These are phyloP conservation scores for Agrotis clavis DNA, from an alignment of 2,888 invertebrate genomes.

Conservation along the genomic window DNA sequence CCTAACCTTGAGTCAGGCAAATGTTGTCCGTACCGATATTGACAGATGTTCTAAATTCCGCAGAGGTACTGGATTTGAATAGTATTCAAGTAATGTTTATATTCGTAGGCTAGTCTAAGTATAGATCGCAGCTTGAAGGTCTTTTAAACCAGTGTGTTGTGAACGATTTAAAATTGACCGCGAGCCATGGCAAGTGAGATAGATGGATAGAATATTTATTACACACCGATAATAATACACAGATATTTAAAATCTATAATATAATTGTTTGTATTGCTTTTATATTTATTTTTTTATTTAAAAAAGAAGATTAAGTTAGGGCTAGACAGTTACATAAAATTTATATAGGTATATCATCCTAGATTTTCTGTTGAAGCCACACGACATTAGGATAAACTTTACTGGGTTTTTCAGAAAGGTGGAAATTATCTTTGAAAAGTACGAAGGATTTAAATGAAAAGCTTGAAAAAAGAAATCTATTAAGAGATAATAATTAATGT, in stretches of 20 bases:
- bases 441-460: neutral
- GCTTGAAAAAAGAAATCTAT: neutral
- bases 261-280: too few species aligned
- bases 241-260: too few species aligned
- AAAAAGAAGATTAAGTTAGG: too few species aligned
- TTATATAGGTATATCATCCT: neutral
- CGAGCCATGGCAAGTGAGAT: neutral
- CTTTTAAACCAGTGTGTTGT: constrained; percentile 18
- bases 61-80: constrained; percentile 29
- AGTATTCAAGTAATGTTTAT: constrained; percentile 21
- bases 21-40: constrained; percentile 12
- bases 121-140: constrained; percentile 29
- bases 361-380: neutral
- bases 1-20: constrained; percentile 12
- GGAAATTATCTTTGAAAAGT: neutral
- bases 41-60: constrained; percentile 40
- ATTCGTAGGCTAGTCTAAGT: constrained; percentile 18
- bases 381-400: too few species aligned
- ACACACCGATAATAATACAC: too few species aligned
- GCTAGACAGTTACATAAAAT: neutral
- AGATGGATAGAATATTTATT: too few species aligned
- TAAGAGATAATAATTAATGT: too few species aligned
- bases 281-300: too few species aligned
- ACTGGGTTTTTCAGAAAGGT: too few species aligned
- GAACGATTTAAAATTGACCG: constrained; percentile 14